phyloP scores from a whole-genome alignment of 2,888 invertebrate species.

The Lasioglossum vierecki region DNA sequence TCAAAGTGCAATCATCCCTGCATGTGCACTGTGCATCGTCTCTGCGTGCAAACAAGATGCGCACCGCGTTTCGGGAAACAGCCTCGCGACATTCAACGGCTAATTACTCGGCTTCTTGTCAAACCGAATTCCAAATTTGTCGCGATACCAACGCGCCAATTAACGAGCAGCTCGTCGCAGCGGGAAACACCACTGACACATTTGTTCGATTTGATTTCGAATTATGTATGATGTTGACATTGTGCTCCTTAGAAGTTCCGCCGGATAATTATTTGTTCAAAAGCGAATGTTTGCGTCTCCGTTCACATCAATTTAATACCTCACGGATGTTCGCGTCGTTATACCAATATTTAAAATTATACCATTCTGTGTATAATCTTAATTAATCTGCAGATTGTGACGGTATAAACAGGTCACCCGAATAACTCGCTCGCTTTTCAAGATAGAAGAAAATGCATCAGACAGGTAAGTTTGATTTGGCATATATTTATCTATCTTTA shows the following conservation, averaged over 20 bases:
- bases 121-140: constrained; percentile 60
- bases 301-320: not conserved
- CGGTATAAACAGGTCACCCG: too few species aligned
- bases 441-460: too few species aligned
- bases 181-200: not conserved
- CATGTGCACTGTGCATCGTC: not conserved
- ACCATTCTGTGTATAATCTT: too few species aligned
- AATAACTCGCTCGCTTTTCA: too few species aligned
- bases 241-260: not conserved
- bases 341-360: too few species aligned
- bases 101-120: constrained; percentile 60
- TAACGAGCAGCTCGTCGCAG: not conserved
- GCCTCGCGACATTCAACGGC: constrained; percentile 45
- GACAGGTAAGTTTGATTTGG: too few species aligned
- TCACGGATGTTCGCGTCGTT: not conserved
- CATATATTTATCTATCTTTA: too few species aligned
- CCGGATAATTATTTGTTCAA: not conserved
- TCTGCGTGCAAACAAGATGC: constrained; percentile 45
- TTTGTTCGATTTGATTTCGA: constrained; percentile 34
- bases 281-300: not conserved
- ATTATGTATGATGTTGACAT: not conserved
- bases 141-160: constrained; percentile 49
- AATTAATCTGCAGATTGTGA: too few species aligned
- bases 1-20: constrained; percentile 34
- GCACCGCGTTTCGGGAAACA: constrained; percentile 43